These are phyloP conservation scores for Eulithis prunata DNA, from an alignment of 2,888 invertebrate species.

Conservation along the genomic window DNA sequence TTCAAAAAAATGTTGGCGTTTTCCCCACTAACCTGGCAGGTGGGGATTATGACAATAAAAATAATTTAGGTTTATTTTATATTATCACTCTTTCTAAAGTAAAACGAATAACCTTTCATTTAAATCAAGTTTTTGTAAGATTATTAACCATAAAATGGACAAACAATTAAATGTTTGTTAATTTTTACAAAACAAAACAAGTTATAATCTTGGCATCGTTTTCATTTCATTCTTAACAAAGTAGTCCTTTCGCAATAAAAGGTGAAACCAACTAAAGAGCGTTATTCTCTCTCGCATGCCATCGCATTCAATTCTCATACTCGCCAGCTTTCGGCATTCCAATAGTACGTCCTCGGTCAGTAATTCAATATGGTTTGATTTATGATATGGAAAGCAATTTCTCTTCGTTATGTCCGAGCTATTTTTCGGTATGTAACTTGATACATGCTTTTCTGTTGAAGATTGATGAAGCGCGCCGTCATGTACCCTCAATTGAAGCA, in stretches of 20 bases:
- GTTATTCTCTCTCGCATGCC: background rate
- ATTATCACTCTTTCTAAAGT: too few species aligned
- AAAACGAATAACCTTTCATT: too few species aligned
- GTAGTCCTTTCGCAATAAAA: background rate
- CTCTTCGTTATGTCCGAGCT: constrained; percentile 67
- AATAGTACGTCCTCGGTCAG: constrained; percentile 49
- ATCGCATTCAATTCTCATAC: constrained; percentile 14
- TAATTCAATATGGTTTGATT: constrained; percentile 73
- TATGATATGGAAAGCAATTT: constrained; percentile 68
- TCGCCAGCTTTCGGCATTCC: constrained; percentile 18
- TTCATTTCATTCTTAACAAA: too few species aligned
- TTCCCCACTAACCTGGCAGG: too few species aligned
- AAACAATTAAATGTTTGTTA: too few species aligned
- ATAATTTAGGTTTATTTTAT: too few species aligned
- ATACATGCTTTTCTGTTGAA: constrained; percentile 32
- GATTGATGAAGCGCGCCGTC: constrained; percentile 27
- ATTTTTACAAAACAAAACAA: too few species aligned
- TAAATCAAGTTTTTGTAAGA: too few species aligned
- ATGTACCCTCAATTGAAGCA: constrained; percentile 30
- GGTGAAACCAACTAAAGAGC: constrained; percentile 1
- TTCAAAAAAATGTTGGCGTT: too few species aligned
- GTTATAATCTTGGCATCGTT: background rate
- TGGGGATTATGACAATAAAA: too few species aligned
- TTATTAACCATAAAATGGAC: too few species aligned
- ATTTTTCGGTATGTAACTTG: constrained; percentile 68